These are phyloP conservation scores for Aix galericulata DNA, from an alignment of 2,113 vertebrate genomes.

Conservation along the genomic window DNA sequence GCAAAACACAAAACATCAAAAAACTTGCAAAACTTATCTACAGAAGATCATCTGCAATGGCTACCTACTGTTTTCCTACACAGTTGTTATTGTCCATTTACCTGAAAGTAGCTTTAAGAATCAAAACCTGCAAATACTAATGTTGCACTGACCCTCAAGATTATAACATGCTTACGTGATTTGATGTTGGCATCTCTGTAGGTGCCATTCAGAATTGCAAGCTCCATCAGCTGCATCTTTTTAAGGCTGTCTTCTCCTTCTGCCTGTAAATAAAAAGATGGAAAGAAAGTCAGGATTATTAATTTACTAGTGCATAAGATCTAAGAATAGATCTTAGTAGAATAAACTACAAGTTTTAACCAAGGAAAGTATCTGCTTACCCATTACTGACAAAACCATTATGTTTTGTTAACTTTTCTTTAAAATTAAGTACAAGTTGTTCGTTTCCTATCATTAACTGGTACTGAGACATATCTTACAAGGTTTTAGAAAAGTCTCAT, in stretches of 20 bases:
- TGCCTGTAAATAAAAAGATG: constrained; percentile 76
- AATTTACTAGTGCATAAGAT: background rate
- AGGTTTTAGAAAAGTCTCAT: background rate
- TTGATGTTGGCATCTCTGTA: constrained; percentile 99
- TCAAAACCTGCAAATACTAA: background rate
- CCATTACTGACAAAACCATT: background rate
- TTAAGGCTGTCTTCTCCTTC: constrained; percentile 99
- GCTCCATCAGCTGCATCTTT: constrained; percentile 99
- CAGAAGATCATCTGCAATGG: background rate
- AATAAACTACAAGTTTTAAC: background rate
- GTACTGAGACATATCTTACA: background rate
- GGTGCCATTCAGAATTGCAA: constrained; percentile 98
- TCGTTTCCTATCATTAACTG: background rate
- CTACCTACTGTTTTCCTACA: background rate
- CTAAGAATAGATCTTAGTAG: background rate
- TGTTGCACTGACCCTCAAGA: background rate
- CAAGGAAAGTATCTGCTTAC: background rate
- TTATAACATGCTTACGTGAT: constrained; percentile 89
- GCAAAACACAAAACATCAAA: background rate
- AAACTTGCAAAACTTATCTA: background rate
- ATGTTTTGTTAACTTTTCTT: background rate
- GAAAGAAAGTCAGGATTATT: background rate
- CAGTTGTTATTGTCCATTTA: background rate
- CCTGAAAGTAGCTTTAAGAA: background rate
- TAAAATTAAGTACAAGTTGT: background rate